Percentiles rank a stretch among this genome's conserved stretches.
These are phyloP conservation scores for Sebastes itinus DNA, from an alignment of 2,797 vertebrate genomes.

Conservation along the genomic window DNA sequence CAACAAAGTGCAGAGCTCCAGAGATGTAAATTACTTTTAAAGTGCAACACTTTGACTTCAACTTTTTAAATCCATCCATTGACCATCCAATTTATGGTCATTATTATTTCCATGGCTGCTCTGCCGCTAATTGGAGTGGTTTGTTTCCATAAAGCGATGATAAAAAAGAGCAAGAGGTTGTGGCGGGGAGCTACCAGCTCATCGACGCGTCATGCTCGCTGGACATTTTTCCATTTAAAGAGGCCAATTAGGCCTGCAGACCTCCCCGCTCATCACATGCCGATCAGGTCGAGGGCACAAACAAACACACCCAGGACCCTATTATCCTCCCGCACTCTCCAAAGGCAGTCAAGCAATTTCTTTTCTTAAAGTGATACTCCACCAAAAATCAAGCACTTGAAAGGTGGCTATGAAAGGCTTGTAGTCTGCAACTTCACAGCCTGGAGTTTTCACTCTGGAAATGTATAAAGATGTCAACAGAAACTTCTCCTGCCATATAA, in stretches of 20 bases:
- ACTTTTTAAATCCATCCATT: conserved; percentile 56
- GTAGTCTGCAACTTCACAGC: not conserved
- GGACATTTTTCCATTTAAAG: conserved; percentile 72
- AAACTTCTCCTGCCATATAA: not conserved
- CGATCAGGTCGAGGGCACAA: conserved; percentile 63
- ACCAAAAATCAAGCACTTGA: not conserved
- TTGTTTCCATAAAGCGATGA: conserved; percentile 61
- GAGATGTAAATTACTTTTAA: conserved; percentile 37
- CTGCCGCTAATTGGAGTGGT: conserved; percentile 68
- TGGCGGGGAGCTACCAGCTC: conserved; percentile 4
- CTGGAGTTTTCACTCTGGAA: not conserved
- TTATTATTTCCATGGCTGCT: conserved; percentile 77
- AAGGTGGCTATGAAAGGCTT: not conserved
- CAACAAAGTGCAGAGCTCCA: conserved; percentile 4
- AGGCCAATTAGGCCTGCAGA: conserved; percentile 71
- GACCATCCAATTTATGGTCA: conserved; percentile 45
- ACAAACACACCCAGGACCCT: conserved; percentile 69
- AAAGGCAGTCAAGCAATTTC: conserved; percentile 53
- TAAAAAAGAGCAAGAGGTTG: conserved; percentile 25
- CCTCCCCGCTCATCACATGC: conserved; percentile 59
- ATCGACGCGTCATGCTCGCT: conserved; percentile 60
- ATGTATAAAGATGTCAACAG: not conserved
- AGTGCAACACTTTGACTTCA: conserved; percentile 21
- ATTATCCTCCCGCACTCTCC: conserved; percentile 61
- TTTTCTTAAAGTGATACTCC: conserved; percentile 47